Evolutionary conservation across 1,140 invertebrate genomes (phyloP).

Genomic region (Leptopilina clavipes): DNA sequence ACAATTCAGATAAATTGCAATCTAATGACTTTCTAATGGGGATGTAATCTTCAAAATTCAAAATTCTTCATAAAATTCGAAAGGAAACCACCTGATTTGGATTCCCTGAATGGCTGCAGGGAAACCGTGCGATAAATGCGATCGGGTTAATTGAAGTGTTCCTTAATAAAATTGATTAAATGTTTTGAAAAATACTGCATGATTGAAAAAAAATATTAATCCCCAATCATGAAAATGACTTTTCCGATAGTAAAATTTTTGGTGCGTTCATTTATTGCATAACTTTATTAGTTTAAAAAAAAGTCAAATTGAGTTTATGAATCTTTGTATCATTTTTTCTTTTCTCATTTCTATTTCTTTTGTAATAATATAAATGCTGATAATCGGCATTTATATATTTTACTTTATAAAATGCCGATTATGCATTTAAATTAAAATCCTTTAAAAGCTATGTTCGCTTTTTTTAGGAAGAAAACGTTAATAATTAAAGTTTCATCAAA

Average conservation of each 20-base stretch:
- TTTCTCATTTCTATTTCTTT: no score
- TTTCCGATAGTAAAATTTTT: neutral
- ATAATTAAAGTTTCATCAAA: no score
- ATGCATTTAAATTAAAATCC: no score
- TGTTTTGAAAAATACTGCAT: conserved; percentile 13
- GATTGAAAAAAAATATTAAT: conserved; percentile 10
- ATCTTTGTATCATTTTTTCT: no score
- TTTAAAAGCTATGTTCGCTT: no score
- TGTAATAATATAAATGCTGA: no score
- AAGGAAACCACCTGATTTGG: conserved; percentile 66
- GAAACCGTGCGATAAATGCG: conserved; percentile 63
- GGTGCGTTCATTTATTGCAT: no score
- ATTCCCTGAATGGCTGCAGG: conserved; percentile 75
- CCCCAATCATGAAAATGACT: conserved; percentile 4
- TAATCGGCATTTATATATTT: no score
- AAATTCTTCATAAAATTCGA: conserved; percentile 33
- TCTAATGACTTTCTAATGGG: conserved; percentile 17
- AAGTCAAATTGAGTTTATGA: neutral
- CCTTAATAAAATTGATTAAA: conserved; percentile 40
- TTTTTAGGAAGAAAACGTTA: no score
- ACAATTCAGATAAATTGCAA: neutral
- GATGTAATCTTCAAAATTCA: conserved; percentile 43
- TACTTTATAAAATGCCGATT: no score
- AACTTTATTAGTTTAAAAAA: no score
- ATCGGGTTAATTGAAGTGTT: conserved; percentile 66